Base-by-base conservation (phyloP, 2,113 vertebrate species). In the Willisornis vidua region DNA sequence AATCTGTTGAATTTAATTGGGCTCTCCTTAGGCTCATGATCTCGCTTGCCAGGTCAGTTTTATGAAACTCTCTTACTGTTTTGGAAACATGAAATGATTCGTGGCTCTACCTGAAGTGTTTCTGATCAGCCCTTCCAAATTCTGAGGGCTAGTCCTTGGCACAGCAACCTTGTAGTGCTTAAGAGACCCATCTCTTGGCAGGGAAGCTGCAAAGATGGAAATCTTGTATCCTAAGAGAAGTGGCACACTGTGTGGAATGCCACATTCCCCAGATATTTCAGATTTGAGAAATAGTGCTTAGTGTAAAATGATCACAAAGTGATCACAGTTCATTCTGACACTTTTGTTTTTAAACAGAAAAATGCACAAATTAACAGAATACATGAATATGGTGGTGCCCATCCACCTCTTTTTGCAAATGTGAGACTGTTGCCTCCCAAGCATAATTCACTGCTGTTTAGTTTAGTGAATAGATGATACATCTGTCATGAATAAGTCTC, bases 1-100 rank as follows among this genome's bases (percentile, higher is more conserved):
- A 95, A 94, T 95, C 70, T 82, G 84, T 74, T 93, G 87, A 88
- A 90, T 96, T 97, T 97, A 94, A 94, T 84, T 96, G 89, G 73
- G 41, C 65, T 95, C 71, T 95, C 88, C 58, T 94, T 93, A 95
- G 91, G 85, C 78, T 96, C 86, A 39, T 49, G 70, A 91, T 94
- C 82, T 89, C 5, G 2, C 62, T 93, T 97, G 92, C 92, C 87
- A 90, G 93, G 89, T 87, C 89, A 86, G 61, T 82, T 94, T 94
- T 86, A 82, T 37, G 72, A 81, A 91, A 85, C 93, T 91, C 49
- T 81, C 84, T 87, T 96, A 94, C 84, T 67, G 92, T 94, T 91
- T 92, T 10, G 8, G 90, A 49, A 65, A 94, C 89, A 67, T 12
- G 14, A 63, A 87, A 80, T 49, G 7, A 85, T 85, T 68, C 80